A percentile compares a stretch with the other conserved stretches of the same genome.
These are phyloP conservation scores for Geodia barretti DNA, from an alignment of 37 sponge, comb jelly and placozoan genomes.

Conservation along the genomic window DNA sequence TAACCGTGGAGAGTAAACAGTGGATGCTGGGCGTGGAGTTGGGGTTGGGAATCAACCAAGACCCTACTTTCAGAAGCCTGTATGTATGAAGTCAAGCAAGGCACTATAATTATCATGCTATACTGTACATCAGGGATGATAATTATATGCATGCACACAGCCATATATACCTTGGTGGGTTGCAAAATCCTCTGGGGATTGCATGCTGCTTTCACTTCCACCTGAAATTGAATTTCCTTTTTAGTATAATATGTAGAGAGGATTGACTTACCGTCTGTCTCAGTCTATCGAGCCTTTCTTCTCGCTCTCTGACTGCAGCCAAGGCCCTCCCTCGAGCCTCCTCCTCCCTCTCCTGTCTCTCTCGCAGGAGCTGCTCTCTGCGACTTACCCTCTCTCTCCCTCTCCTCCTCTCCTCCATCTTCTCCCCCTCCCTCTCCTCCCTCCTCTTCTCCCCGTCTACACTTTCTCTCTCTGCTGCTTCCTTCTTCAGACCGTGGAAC, in stretches of 20 bases:
- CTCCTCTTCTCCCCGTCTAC: neutral
- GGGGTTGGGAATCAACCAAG: neutral
- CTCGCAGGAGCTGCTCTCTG: neutral
- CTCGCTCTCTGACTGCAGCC: neutral
- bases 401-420: slow-evolving; percentile 8
- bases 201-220: slow-evolving; percentile 26
- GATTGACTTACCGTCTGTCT: neutral
- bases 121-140: neutral
- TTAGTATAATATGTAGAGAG: neutral
- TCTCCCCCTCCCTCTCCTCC: slow-evolving; percentile 4
- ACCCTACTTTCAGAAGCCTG: neutral
- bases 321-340: slow-evolving; percentile 1
- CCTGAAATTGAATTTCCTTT: neutral
- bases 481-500: neutral
- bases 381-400: slow-evolving; percentile 4
- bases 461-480: neutral
- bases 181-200: slow-evolving; percentile 47
- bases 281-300: neutral
- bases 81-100: neutral
- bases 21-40: slow-evolving; percentile 32
- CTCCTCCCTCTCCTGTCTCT: slow-evolving; percentile 15
- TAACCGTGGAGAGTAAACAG: slow-evolving; percentile 52
- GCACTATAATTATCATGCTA: neutral
- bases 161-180: slow-evolving; percentile 48
- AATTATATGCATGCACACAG: neutral